phyloP scores from a whole-genome alignment of 2,888 invertebrate genomes.

The Oegoconia quadripuncta region DNA sequence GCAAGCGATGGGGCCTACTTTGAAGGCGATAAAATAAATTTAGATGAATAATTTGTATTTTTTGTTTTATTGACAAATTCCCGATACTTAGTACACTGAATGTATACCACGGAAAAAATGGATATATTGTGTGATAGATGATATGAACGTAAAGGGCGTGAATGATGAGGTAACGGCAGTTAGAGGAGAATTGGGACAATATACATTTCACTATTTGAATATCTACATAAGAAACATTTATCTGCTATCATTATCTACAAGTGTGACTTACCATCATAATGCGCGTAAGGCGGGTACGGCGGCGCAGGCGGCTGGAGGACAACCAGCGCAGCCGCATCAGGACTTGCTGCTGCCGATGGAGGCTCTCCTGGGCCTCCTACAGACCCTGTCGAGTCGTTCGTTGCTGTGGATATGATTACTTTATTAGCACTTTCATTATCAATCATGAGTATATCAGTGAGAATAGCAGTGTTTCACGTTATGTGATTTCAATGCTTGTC shows the following conservation, averaged over 20 bases:
- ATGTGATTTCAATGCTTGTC: too few species aligned
- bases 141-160: too few species aligned
- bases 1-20: slow-evolving; percentile 1
- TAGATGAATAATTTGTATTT: slow-evolving; percentile 1
- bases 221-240: too few species aligned
- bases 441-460: too few species aligned
- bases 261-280: slow-evolving; percentile 67
- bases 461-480: too few species aligned
- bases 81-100: too few species aligned
- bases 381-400: slow-evolving; percentile 70
- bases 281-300: slow-evolving; percentile 70
- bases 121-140: too few species aligned
- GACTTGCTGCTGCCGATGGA: slow-evolving; percentile 69
- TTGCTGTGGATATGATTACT: slow-evolving; percentile 43
- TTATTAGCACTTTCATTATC: not conserved
- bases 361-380: slow-evolving; percentile 66
- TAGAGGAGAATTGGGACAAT: too few species aligned
- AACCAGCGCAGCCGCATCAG: slow-evolving; percentile 68
- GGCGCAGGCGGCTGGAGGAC: slow-evolving; percentile 71
- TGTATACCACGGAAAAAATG: too few species aligned
- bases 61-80: slow-evolving; percentile 1
- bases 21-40: slow-evolving; percentile 1
- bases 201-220: too few species aligned
- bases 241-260: too few species aligned
- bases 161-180: too few species aligned